These are phyloP conservation scores for Cheilinus undulatus DNA, from an alignment of 2,113 vertebrate species.

Conservation along the genomic window DNA sequence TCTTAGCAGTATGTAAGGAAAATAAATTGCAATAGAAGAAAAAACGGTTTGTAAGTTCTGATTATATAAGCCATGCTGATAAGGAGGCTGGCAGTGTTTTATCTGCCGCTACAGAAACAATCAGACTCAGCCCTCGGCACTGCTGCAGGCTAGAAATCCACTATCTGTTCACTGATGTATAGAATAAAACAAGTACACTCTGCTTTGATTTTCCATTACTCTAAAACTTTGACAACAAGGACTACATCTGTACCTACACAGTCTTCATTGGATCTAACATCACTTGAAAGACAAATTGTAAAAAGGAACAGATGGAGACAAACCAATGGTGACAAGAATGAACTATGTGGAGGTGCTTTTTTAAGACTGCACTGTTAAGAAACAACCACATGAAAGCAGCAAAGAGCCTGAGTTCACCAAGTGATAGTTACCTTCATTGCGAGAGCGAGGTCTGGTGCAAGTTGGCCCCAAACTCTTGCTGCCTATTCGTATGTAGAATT, in stretches of 20 bases:
- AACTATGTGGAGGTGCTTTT: constrained; percentile 7
- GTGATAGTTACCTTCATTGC: constrained; percentile 92
- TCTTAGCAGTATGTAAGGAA: not conserved
- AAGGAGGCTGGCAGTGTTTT: constrained; percentile 20
- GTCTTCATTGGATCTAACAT: not conserved
- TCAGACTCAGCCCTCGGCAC: constrained; percentile 25
- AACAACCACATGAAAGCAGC: constrained; percentile 50
- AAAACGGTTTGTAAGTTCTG: not conserved
- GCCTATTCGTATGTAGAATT: constrained; percentile 97
- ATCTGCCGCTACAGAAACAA: constrained; percentile 39
- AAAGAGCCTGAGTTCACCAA: constrained; percentile 28
- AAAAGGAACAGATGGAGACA: constrained; percentile 23
- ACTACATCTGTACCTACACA: constrained; percentile 20
- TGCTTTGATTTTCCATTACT: constrained; percentile 15
- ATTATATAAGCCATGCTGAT: constrained; percentile 21
- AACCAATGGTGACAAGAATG: constrained; percentile 2
- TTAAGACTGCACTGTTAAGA: constrained; percentile 18
- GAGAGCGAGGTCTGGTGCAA: constrained; percentile 92
- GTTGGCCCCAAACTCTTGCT: constrained; percentile 91
- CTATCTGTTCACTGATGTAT: constrained; percentile 21
- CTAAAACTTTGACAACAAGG: constrained; percentile 3
- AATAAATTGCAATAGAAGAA: not conserved
- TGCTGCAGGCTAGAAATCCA: constrained; percentile 40
- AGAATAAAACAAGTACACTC: constrained; percentile 1
- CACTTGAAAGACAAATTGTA: constrained; percentile 25